Evolutionary conservation across 2,113 vertebrate genomes (phyloP), one percentile per base, ranked within the genome.

Genomic region (Nettapus auritus): DNA sequence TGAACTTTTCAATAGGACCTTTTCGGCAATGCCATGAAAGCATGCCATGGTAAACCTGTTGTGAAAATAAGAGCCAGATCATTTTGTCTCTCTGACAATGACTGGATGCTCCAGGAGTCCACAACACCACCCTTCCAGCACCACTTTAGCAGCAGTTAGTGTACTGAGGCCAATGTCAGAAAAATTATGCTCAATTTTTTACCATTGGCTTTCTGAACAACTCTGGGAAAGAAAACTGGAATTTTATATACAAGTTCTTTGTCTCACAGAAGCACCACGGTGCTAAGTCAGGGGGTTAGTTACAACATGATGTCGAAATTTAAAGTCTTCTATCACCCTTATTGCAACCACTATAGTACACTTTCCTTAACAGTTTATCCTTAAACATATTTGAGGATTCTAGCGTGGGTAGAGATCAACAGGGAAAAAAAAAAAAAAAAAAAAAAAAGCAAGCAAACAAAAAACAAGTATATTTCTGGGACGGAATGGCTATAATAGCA

Each of bases 1-100:
- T 83, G 88, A 88, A 83, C 76, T 95, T 86, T 92, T 83, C 63
- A 75, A 85, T 60, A 70, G 56, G 50, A 88, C 63, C 52, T 92
- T 95, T 82, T n/a, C 28, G 67, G 42, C 52, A 70, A 36, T 38
- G 83, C 68, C n/a, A 48, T 62, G 60, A 69, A 83, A 82, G 29
- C 46, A 48, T 48, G 46, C 60, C 77, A 75, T 70, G 88, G 90
- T 48, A 74, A 46, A 36, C 56, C 29, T 56, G 11, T 4, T 86
- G 60, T 2, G 1, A 88, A 83, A 95, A 67, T 42, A 75, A 57
- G 13, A 91, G 21, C 33, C 53, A 52, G 25, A 78, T 64, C 4
- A 83, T 90, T 78, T 76, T 83, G 48, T 88, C 42, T 93, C 60
- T 73, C 68, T 76, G 74, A 62, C 36, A 74, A 33, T 26, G 10